Conservation (phyloP, 1,140 invertebrate genomes). For the Contarinia nasturtii region DNA sequence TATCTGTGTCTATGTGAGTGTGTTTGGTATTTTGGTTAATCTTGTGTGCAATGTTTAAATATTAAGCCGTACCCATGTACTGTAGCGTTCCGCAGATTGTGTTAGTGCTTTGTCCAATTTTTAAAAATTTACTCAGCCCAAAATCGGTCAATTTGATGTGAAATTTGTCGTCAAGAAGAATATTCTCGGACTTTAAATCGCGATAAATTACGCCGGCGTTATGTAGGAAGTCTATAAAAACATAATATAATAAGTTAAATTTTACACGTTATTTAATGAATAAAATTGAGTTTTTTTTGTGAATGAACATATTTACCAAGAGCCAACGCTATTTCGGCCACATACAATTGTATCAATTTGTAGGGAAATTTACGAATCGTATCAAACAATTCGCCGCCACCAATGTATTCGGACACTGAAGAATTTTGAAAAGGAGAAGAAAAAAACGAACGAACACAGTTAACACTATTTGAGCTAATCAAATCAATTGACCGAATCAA, state of each 20-base stretch:
- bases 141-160: conserved; percentile 78
- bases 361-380: conserved; percentile 51
- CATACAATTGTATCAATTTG: conserved; percentile 55
- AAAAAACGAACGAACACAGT: conserved; percentile 3
- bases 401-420: conserved; percentile 62
- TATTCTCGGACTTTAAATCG: conserved; percentile 81
- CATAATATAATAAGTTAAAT: conserved; percentile 2
- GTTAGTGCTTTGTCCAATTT: conserved; percentile 46
- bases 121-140: conserved; percentile 82
- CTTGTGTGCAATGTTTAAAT: not conserved
- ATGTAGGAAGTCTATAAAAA: conserved; percentile 68
- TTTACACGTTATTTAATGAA: conserved; percentile 1
- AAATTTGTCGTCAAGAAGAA: conserved; percentile 58
- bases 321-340: conserved; percentile 66
- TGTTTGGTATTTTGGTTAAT: not conserved
- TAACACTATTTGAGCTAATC: not conserved
- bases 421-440: conserved; percentile 14
- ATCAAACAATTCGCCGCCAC: conserved; percentile 60
- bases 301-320: conserved; percentile 61
- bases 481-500: not conserved
- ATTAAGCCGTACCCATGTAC: conserved; percentile 57
- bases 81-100: conserved; percentile 82
- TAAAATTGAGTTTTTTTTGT: conserved; percentile 2
- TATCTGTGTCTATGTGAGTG: not conserved
- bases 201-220: conserved; percentile 79